phyloP scores from a whole-genome alignment of 2,888 invertebrate genomes.

The Megamerina dolium region DNA sequence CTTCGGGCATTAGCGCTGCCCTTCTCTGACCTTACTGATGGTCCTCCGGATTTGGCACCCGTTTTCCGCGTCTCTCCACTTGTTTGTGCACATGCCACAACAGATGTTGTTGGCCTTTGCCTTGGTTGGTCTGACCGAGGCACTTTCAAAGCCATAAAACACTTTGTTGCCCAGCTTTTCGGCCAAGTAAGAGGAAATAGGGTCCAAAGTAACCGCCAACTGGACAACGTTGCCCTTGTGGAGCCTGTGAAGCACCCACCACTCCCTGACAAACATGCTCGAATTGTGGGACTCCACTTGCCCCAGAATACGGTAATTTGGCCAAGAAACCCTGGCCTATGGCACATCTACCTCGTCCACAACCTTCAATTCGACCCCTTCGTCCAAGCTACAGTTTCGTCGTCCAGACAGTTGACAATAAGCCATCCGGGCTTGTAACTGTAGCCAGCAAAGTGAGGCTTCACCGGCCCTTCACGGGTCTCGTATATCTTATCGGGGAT shows the following conservation, averaged over 20 bases:
- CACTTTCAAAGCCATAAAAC: neutral
- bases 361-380: neutral
- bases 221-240: neutral
- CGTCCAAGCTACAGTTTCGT: neutral
- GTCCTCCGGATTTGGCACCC: neutral
- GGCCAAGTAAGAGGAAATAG: neutral
- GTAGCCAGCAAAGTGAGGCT: neutral
- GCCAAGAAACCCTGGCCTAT: neutral
- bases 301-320: neutral
- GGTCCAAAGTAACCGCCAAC: conserved; percentile 1
- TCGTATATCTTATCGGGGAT: neutral
- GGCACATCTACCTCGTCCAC: neutral
- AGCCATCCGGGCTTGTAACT: neutral
- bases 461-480: neutral
- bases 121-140: neutral
- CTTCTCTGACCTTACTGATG: neutral
- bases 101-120: neutral
- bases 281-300: neutral
- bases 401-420: neutral
- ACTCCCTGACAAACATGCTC: neutral
- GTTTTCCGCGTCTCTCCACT: neutral
- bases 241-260: neutral
- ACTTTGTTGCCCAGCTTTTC: conserved; percentile 1
- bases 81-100: neutral
- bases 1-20: neutral